These are phyloP conservation scores for Kryptolebias marmoratus DNA, from an alignment of 2,113 vertebrate genomes.

Conservation along the genomic window DNA sequence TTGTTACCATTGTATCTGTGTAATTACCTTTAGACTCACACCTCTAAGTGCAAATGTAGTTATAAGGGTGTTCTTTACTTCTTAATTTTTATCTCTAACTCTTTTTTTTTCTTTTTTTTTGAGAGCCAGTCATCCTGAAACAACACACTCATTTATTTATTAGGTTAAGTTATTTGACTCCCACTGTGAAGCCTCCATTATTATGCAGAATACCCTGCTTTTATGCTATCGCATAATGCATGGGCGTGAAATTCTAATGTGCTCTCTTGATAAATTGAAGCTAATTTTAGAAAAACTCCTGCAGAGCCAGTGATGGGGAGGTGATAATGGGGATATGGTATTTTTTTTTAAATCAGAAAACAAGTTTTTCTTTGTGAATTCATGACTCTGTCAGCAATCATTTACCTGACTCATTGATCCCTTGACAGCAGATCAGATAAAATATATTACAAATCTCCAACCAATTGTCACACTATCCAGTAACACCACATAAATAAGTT, in stretches of 20 bases:
- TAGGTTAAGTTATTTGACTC: constrained; percentile 56
- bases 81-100: constrained; percentile 28
- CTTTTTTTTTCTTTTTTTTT: constrained; percentile 47
- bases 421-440: neutral
- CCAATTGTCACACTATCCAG: neutral
- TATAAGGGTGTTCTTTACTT: constrained; percentile 14
- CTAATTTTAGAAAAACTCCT: constrained; percentile 62
- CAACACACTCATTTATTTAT: constrained; percentile 59
- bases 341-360: constrained; percentile 11
- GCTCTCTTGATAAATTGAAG: constrained; percentile 57
- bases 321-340: neutral
- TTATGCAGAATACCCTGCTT: constrained; percentile 50
- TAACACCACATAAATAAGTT: constrained; percentile 7
- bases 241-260: constrained; percentile 59
- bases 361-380: neutral
- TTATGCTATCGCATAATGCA: constrained; percentile 57
- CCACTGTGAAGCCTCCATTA: constrained; percentile 50
- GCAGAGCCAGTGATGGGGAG: constrained; percentile 31
- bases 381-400: constrained; percentile 1
- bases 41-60: neutral
- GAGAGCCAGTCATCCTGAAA: constrained; percentile 62
- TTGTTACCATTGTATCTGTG: neutral
- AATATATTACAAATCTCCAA: constrained; percentile 21
- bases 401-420: constrained; percentile 4
- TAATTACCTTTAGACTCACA: constrained; percentile 13